Percentiles rank a stretch among this genome's conserved stretches.
phyloP scores from a whole-genome alignment of 2,797 vertebrate genomes.

The Echeneis naucrates region DNA sequence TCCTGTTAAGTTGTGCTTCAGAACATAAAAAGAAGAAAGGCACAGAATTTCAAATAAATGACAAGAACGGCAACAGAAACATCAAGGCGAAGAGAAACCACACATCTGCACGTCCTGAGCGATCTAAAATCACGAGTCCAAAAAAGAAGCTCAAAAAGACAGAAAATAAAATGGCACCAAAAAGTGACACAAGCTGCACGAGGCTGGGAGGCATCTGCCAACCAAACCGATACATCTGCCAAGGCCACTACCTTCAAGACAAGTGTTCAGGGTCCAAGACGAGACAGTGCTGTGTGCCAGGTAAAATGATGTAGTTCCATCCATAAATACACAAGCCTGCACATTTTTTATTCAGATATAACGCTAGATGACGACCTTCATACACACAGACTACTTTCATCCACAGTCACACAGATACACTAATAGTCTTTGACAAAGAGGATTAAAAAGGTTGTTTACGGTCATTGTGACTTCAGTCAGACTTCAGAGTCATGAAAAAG shows the following conservation, averaged over 20 bases:
- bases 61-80: conserved; percentile 16
- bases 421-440: background rate
- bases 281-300: conserved; percentile 68
- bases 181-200: conserved; percentile 51
- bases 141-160: conserved; percentile 47
- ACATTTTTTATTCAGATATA: background rate
- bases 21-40: conserved; percentile 45
- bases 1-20: conserved; percentile 43
- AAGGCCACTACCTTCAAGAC: conserved; percentile 66
- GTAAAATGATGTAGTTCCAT: conserved; percentile 33
- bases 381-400: background rate
- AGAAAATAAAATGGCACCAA: conserved; percentile 19
- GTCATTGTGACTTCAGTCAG: background rate
- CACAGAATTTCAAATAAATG: conserved; percentile 18
- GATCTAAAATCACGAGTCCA: background rate
- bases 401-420: background rate
- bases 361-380: background rate
- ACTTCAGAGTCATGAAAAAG: conserved; percentile 26
- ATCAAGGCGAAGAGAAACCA: conserved; percentile 47
- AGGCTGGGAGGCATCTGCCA: conserved; percentile 73
- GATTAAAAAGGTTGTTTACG: background rate
- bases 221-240: conserved; percentile 58
- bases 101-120: conserved; percentile 17
- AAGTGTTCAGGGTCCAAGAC: conserved; percentile 52
- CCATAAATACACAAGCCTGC: background rate